These are phyloP conservation scores for Tiliacea citrago DNA, from an alignment of 2,888 invertebrate genomes.

Conservation along the genomic window DNA sequence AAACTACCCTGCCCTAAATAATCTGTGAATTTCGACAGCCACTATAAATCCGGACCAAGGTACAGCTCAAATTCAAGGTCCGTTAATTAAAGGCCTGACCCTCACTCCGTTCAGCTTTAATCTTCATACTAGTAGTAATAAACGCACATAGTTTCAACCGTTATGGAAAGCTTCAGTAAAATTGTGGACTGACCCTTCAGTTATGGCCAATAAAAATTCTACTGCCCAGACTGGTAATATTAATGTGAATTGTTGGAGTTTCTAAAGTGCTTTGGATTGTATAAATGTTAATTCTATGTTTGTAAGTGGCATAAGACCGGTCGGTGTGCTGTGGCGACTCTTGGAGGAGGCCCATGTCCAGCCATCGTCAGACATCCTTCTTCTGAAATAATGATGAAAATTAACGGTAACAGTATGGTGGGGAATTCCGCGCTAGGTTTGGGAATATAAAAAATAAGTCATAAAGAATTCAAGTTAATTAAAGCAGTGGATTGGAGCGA, in stretches of 20 bases:
- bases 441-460: background rate
- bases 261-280: background rate
- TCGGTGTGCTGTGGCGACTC: too few species aligned
- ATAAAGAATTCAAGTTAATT: too few species aligned
- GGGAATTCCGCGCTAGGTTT: background rate
- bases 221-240: conserved; percentile 14
- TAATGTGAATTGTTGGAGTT: too few species aligned
- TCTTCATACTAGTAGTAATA: conserved; percentile 81
- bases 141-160: conserved; percentile 75
- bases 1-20: conserved; percentile 62
- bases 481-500: too few species aligned
- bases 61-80: conserved; percentile 73
- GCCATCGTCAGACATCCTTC: background rate
- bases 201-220: conserved; percentile 60
- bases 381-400: background rate
- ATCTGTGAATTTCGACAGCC: conserved; percentile 69
- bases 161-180: conserved; percentile 50
- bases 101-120: conserved; percentile 78
- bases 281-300: background rate
- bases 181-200: conserved; percentile 43
- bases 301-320: too few species aligned
- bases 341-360: too few species aligned
- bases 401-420: background rate
- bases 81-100: conserved; percentile 83
- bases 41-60: conserved; percentile 77